Conservation (phyloP, 1,140 invertebrate species). For the Caenorhabditis briggsae region DNA sequence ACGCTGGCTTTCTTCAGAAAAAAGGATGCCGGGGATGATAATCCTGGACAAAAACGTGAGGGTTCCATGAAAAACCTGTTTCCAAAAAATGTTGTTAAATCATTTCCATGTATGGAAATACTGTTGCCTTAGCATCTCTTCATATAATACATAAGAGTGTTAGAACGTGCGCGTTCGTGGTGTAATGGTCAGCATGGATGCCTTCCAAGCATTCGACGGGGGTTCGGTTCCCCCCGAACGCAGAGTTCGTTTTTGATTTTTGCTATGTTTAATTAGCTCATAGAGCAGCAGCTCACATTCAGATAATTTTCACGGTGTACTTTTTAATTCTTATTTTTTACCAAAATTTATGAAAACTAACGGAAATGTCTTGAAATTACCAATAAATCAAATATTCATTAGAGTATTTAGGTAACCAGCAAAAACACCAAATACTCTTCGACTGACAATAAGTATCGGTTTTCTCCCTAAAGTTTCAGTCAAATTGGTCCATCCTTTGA, state of each 20-base stretch:
- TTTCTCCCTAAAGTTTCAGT: no score
- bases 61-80: background rate
- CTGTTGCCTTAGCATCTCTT: background rate
- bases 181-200: conserved; percentile 58
- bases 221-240: conserved; percentile 44
- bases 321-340: no score
- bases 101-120: background rate
- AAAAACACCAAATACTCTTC: no score
- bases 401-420: no score
- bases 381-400: no score
- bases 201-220: conserved; percentile 58
- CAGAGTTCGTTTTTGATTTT: background rate
- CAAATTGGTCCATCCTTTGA: no score
- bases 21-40: background rate
- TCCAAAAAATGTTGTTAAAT: background rate
- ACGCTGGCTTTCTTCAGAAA: background rate
- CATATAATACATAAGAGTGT: background rate
- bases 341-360: no score
- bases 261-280: background rate
- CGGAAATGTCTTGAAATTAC: no score
- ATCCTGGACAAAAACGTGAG: background rate
- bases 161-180: conserved; percentile 20
- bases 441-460: no score
- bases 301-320: no score
- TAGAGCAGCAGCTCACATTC: no score